Base-by-base conservation (phyloP, 2,888 invertebrate genomes). In the Erpobdella octoculata region DNA sequence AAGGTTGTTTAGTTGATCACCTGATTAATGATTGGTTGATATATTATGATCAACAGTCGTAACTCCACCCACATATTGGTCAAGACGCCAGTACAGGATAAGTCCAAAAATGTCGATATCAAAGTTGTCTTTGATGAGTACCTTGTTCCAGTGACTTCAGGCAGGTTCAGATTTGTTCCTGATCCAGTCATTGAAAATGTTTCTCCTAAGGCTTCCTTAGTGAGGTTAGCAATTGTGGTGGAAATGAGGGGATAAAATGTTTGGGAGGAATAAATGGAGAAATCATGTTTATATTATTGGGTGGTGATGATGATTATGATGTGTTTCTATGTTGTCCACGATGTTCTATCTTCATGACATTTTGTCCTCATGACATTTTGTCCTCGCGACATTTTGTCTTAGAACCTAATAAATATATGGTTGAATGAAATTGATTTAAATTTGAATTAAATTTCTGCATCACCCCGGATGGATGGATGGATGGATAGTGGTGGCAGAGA, bases 201-300 rank as follows among this genome's bases (percentile, higher is more conserved):
- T 35, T 0, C 21, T 6, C 71, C 71, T 1, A 62, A 6, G 31
- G 15, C 33, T 12, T 37, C 71, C 8, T 28, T 71, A 28, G 28
- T 71, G 25, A 71, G 71, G 71, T 71, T 36, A 9, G 33, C 18
- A 28, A n/a, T 53, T n/a, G 53, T n/a, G n/a, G n/a, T n/a, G n/a
- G n/a, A n/a, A n/a, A n/a, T n/a, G n/a, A n/a, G n/a, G n/a, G n/a
- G n/a, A n/a, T n/a, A n/a, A n/a, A n/a, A n/a, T n/a, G n/a, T n/a
- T n/a, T n/a, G n/a, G n/a, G n/a, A n/a, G n/a, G n/a, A n/a, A n/a
- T n/a, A n/a, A n/a, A n/a, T n/a, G n/a, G n/a, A n/a, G n/a, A n/a
- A n/a, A n/a, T n/a, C n/a, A n/a, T n/a, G n/a, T n/a, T n/a, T n/a
- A n/a, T n/a, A n/a, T n/a, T n/a, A n/a, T n/a, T n/a, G n/a, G n/a